phyloP scores from a whole-genome alignment of 2,113 vertebrate species.

The Nothobranchius furzeri region DNA sequence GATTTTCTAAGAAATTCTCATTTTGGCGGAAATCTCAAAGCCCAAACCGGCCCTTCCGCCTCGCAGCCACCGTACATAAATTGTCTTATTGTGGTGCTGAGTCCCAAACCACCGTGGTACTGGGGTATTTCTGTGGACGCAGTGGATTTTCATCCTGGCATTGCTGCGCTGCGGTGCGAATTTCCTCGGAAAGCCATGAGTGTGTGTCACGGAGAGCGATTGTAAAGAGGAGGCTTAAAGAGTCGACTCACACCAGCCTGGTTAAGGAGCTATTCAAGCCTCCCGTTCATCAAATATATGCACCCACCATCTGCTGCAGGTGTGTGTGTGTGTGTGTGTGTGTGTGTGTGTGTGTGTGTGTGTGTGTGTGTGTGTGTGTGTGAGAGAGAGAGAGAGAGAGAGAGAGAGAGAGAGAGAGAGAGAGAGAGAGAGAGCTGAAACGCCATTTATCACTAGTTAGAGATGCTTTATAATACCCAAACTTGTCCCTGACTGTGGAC shows the following conservation, averaged over 20 bases:
- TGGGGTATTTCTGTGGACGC: conserved; percentile 9
- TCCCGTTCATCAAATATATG: conserved; percentile 62
- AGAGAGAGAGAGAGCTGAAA: conserved; percentile 10
- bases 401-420: too few relatives aligned
- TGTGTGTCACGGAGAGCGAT: conserved; percentile 51
- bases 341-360: conserved; percentile 23
- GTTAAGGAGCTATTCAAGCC: conserved; percentile 64
- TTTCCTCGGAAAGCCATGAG: conserved; percentile 41
- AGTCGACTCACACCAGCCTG: conserved; percentile 63
- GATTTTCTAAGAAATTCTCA: conserved; percentile 5
- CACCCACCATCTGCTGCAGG: conserved; percentile 63
- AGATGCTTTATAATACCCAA: conserved; percentile 62
- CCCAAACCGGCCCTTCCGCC: not conserved
- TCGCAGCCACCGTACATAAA: conserved; percentile 24
- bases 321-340: conserved; percentile 22
- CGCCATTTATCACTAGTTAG: conserved; percentile 69
- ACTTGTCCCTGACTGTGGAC: conserved; percentile 54
- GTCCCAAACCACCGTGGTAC: conserved; percentile 26
- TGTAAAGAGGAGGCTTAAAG: conserved; percentile 45
- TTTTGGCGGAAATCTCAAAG: not conserved
- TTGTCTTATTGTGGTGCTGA: conserved; percentile 11
- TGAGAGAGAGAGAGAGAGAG: not conserved
- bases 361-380: conserved; percentile 19
- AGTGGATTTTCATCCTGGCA: conserved; percentile 41
- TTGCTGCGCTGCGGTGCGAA: conserved; percentile 59